A percentile compares a stretch with the other conserved stretches of the same genome.
Conservation (phyloP, 2,797 vertebrate species). For the Chloroceryle inda region DNA sequence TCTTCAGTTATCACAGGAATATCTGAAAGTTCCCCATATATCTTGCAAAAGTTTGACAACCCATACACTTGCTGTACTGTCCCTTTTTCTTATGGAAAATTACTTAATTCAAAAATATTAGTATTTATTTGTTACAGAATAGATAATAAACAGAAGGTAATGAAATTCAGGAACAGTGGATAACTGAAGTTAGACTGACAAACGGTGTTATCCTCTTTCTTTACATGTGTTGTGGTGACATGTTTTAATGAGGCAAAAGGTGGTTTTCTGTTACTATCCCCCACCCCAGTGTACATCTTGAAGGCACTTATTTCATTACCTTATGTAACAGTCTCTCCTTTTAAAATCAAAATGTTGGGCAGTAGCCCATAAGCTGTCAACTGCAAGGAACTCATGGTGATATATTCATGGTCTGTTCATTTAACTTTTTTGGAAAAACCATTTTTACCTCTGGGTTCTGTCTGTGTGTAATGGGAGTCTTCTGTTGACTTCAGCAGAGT, state of each 20-base stretch:
- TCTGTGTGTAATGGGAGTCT: slow-evolving; percentile 23
- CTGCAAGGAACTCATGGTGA: not conserved
- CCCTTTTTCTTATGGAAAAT: not conserved
- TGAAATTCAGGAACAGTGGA: not conserved
- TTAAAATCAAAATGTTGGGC: slow-evolving; percentile 32
- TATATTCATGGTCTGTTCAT: slow-evolving; percentile 6
- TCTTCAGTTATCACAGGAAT: not conserved
- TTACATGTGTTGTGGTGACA: not conserved
- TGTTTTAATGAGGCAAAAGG: not conserved
- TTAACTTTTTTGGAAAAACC: slow-evolving; percentile 23
- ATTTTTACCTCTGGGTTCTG: slow-evolving; percentile 45
- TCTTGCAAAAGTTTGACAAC: not conserved
- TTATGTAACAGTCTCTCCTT: not conserved
- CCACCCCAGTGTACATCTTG: not conserved
- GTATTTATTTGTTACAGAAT: not conserved
- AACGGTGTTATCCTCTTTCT: not conserved
- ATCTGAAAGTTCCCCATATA: not conserved
- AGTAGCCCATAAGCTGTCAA: slow-evolving; percentile 29
- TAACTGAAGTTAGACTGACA: not conserved
- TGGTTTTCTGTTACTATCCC: not conserved
- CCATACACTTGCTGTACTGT: not conserved
- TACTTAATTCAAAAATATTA: not conserved
- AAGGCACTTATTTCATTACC: slow-evolving; percentile 37
- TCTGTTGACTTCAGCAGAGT: not conserved
- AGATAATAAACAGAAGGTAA: not conserved